phyloP scores from a whole-genome alignment of 1,140 invertebrate species.

The Odontomachus brunneus region DNA sequence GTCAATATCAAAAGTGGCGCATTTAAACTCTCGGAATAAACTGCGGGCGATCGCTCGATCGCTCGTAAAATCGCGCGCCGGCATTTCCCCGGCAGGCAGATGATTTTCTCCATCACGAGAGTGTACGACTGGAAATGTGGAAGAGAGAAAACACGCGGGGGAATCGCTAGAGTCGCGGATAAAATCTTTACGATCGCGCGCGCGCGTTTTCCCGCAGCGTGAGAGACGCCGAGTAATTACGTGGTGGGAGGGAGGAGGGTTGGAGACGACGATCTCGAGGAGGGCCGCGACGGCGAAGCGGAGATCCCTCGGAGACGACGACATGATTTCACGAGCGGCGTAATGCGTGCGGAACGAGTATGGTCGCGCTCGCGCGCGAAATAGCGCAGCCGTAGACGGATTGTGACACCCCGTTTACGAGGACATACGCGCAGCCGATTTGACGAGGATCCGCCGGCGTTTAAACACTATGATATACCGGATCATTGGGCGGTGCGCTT shows the following conservation, averaged over 20 bases:
- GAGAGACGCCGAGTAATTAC: slow-evolving; percentile 43
- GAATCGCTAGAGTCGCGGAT: slow-evolving; percentile 22
- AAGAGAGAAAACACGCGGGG: not conserved
- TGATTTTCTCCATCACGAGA: slow-evolving; percentile 27
- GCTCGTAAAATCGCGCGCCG: slow-evolving; percentile 35
- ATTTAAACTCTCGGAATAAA: slow-evolving; percentile 28
- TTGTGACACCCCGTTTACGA: slow-evolving; percentile 52
- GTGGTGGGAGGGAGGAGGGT: not conserved
- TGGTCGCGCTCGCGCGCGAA: not conserved
- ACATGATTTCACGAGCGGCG: slow-evolving; percentile 27
- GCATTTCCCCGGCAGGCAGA: slow-evolving; percentile 27
- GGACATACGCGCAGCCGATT: slow-evolving; percentile 1
- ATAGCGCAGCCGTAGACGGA: not conserved
- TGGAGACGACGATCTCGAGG: not conserved
- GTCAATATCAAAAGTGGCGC: not conserved
- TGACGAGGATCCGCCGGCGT: slow-evolving; percentile 29
- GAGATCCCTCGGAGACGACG: slow-evolving; percentile 20
- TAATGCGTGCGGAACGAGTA: slow-evolving; percentile 14
- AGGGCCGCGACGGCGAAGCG: slow-evolving; percentile 7
- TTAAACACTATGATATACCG: slow-evolving; percentile 38
- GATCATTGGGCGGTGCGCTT: slow-evolving; percentile 36
- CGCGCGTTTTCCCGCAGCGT: slow-evolving; percentile 24
- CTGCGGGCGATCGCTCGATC: not conserved
- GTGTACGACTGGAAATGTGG: no score
- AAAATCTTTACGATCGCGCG: slow-evolving; percentile 53